phyloP scores from a whole-genome alignment of 2,888 invertebrate species.

The Lycocerus yunnanus region DNA sequence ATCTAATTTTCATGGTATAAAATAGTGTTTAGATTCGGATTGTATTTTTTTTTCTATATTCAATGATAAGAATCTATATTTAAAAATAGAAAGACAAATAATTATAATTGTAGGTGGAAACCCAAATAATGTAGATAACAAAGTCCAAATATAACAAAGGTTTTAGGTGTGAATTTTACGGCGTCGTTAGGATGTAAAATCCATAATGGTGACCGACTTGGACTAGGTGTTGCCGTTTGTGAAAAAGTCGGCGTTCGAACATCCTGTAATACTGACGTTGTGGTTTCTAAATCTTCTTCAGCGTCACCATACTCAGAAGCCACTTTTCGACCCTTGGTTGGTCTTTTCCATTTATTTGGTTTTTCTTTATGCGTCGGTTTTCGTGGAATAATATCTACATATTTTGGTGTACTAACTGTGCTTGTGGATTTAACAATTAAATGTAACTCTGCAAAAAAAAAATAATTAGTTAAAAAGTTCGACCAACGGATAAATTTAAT shows the following conservation, averaged over 20 bases:
- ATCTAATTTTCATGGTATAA: slow-evolving; percentile 3
- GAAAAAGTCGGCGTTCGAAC: slow-evolving; percentile 41
- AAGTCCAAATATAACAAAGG: slow-evolving; percentile 21
- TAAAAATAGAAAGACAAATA: slow-evolving; percentile 12
- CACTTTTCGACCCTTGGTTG: slow-evolving; percentile 38
- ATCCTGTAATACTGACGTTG: slow-evolving; percentile 46
- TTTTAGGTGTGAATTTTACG: slow-evolving; percentile 17
- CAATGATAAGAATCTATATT: slow-evolving; percentile 8
- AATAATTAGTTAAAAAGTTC: background rate
- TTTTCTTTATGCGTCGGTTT: slow-evolving; percentile 52
- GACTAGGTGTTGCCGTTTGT: slow-evolving; percentile 43
- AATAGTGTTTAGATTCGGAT: background rate
- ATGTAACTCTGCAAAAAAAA: slow-evolving; percentile 46
- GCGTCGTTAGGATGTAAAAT: slow-evolving; percentile 42
- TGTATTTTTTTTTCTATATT: background rate
- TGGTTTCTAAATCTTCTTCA: slow-evolving; percentile 44
- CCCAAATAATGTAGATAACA: slow-evolving; percentile 19
- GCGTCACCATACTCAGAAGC: slow-evolving; percentile 42
- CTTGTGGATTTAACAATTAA: slow-evolving; percentile 52
- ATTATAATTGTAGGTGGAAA: slow-evolving; percentile 14
- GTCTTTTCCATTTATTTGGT: slow-evolving; percentile 50
- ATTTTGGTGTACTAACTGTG: slow-evolving; percentile 50
- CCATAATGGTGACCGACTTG: slow-evolving; percentile 49
- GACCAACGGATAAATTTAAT: background rate
- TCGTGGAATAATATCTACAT: slow-evolving; percentile 50